Base-by-base conservation (phyloP, 2,888 invertebrate genomes). In the Cryptus viduatorius region DNA sequence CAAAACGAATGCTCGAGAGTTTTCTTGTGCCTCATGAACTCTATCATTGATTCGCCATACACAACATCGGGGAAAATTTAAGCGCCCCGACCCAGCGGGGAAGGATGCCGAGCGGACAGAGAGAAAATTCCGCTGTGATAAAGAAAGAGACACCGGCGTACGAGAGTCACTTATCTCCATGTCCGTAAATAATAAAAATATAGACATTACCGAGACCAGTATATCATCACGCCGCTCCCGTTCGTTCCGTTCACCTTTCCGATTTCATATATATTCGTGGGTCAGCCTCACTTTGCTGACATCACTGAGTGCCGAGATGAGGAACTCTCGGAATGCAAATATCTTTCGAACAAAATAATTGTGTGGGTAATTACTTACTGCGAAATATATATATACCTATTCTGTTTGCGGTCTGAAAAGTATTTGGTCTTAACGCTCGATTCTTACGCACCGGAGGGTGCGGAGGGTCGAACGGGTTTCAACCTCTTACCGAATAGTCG, bases 151-250 rank as follows among this genome's bases (percentile, higher is more conserved):
- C 69, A 65, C 72, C 72, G 79, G 31, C 59, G 24, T 72, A 53
- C 71, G 82, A 80, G 84, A 89, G 90, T 91, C 91, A 91, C 92
- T 93, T 93, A 93, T 93, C 93, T 92, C 89, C 85, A 89, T 81
- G 89, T 90, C 92, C 92, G 93, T 93, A 93, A 93, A 93, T 93
- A 93, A 93, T 92, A 92, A 92, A 93, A 92, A 92, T 92, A 92
- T 92, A 93, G 92, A 92, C 92, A 92, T 92, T 92, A 92, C 91
- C 37, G 90, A 88, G 90, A 88, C 90, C 91, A 4, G 90, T 92
- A 91, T 90, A 92, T 92, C 92, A 92, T 92, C 92, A 92, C 87
- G 81, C 37, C 88, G 84, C 73, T 85, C 80, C 88, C 44, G 29
- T 73, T 61, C 88, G 86, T 89, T 90, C 86, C 89, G 90, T 90